phyloP scores from a whole-genome alignment of 2,113 vertebrate species.

The Leucopsar rothschildi region DNA sequence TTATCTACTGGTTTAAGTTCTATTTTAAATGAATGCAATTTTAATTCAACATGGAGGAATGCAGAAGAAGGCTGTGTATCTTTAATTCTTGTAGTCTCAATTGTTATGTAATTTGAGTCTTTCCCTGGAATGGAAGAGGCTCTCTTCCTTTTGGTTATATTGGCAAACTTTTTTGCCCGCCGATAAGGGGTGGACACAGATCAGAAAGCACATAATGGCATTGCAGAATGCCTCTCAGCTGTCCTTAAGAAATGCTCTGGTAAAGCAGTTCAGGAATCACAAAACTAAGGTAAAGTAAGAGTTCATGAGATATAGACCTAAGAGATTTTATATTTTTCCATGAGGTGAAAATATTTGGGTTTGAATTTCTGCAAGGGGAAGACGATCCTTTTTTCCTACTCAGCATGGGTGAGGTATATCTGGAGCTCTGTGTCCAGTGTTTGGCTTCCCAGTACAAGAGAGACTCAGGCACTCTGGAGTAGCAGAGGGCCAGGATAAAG shows the following conservation, averaged over 20 bases:
- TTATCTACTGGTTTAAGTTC: background rate
- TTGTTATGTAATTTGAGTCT: background rate
- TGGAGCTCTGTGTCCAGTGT: background rate
- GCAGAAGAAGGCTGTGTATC: background rate
- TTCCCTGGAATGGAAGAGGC: background rate
- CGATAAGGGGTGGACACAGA: background rate
- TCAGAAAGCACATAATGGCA: background rate
- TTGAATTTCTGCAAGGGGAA: background rate
- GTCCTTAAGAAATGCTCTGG: background rate
- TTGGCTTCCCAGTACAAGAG: background rate
- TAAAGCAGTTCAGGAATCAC: background rate
- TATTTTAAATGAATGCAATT: background rate
- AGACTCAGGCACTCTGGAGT: background rate
- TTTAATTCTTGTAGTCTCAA: background rate
- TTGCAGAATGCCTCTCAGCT: background rate
- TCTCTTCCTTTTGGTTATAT: background rate
- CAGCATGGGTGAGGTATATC: background rate
- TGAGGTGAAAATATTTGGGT: background rate
- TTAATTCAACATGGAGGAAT: background rate
- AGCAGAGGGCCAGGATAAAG: background rate
- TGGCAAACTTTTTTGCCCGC: background rate
- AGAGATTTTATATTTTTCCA: background rate
- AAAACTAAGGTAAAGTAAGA: background rate
- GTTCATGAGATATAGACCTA: background rate
- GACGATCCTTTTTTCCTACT: background rate